Conservation (phyloP, 1,140 invertebrate genomes). For the Drosophila burlai region DNA sequence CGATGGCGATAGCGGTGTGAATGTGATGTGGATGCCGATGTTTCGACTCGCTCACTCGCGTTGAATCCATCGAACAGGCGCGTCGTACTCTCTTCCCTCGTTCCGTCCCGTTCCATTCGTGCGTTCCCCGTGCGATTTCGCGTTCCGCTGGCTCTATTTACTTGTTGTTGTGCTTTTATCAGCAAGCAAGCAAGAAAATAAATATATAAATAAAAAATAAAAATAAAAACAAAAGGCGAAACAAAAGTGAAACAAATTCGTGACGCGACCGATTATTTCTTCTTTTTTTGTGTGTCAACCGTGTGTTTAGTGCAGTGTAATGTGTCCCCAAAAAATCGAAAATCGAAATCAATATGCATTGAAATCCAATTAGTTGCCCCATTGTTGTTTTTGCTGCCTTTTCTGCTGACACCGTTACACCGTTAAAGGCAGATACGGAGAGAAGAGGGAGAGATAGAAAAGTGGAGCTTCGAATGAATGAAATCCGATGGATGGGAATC, state of each 20-base stretch:
- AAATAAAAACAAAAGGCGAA: constrained; percentile 19
- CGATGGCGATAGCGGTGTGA: constrained; percentile 26
- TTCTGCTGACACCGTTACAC: constrained; percentile 16
- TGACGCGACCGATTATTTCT: constrained; percentile 41
- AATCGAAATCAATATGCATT: constrained; percentile 45
- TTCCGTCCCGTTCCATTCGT: constrained; percentile 50
- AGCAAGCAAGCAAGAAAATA: constrained; percentile 17
- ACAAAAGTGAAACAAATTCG: constrained; percentile 54
- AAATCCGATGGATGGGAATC: constrained; percentile 1
- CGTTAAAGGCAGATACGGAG: constrained; percentile 1
- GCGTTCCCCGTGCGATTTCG: constrained; percentile 29
- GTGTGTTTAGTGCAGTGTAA: constrained; percentile 62
- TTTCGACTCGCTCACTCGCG: constrained; percentile 72
- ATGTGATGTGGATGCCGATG: constrained; percentile 42
- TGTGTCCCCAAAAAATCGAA: constrained; percentile 25
- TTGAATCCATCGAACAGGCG: constrained; percentile 80
- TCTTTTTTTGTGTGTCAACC: constrained; percentile 49
- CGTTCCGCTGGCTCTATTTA: constrained; percentile 32
- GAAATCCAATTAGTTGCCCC: constrained; percentile 31
- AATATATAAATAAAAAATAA: constrained; percentile 25
- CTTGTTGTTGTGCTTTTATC: constrained; percentile 40
- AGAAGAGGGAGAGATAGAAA: constrained; percentile 17
- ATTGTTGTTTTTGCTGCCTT: constrained; percentile 28
- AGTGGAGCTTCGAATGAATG: background rate
- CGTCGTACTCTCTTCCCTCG: constrained; percentile 73